These are phyloP conservation scores for Ceratothoa steindachneri DNA, from an alignment of 2,888 invertebrate species.

Conservation along the genomic window DNA sequence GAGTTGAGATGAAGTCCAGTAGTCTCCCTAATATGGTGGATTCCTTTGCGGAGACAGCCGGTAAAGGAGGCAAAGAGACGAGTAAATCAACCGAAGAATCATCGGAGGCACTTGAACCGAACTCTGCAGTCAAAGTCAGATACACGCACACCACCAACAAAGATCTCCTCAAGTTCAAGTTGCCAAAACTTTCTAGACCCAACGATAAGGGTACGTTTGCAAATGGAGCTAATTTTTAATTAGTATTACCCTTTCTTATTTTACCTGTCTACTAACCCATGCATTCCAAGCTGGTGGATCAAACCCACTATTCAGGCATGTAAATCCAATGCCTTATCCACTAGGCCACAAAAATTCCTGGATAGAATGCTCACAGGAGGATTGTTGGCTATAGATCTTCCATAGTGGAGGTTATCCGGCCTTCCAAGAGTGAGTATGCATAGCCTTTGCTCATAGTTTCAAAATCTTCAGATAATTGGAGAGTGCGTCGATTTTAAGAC, in stretches of 20 bases:
- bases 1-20: slow-evolving; percentile 60
- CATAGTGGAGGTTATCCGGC: too few species aligned
- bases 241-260: neutral
- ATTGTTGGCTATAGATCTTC: too few species aligned
- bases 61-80: slow-evolving; percentile 12
- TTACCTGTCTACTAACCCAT: too few species aligned
- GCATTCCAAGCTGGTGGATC: too few species aligned
- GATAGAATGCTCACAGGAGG: too few species aligned
- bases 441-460: too few species aligned
- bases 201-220: slow-evolving; percentile 34
- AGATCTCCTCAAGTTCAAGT: slow-evolving; percentile 22
- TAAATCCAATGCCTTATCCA: too few species aligned
- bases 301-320: too few species aligned
- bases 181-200: slow-evolving; percentile 31
- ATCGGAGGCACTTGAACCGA: neutral
- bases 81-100: slow-evolving; percentile 11
- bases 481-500: too few species aligned
- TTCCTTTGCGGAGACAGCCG: slow-evolving; percentile 19
- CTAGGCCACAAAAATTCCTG: too few species aligned
- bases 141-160: neutral
- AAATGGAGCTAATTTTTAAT: neutral
- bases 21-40: slow-evolving; percentile 78
- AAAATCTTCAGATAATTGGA: too few species aligned
- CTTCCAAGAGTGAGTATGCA: too few species aligned
- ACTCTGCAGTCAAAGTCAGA: neutral